Evolutionary conservation across 2,113 vertebrate species (phyloP), one percentile per base, ranked within the genome.

Genomic region (Upupa epops): DNA sequence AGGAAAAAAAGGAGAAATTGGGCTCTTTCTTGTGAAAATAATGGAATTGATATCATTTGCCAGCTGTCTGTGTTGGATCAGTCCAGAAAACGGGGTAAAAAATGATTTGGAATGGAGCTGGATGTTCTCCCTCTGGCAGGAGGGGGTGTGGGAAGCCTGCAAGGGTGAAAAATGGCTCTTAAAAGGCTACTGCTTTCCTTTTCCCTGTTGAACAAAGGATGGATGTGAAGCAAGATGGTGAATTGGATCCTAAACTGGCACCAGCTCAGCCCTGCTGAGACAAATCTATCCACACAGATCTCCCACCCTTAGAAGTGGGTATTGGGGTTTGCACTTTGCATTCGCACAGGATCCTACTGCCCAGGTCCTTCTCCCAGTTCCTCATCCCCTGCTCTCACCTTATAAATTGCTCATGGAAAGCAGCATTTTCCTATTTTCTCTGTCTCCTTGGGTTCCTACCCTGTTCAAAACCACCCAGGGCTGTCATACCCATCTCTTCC

Each of bases 31-130:
- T 37, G 4, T 15, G 12, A 37, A 65, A 80, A 54, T 28, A 21
- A 34, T 19, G 4, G 3, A 22, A 3, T 8, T 7, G 3, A 3
- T 17, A 28, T 45, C 15, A 3, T 25, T 19, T 24, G 14, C 4
- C 34, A 73, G 11, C 13, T 52, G 46, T 17, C 46, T 48, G 46
- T 21, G 20, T 48, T 48, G 46, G 46, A 48, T 48, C 46, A 48
- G 46, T 20, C 46, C 18, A 48, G 20, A 20, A 48, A 48, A 48
- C 17, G 5, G 4, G 48, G 54, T 55, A n/a, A 29, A 24, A 42
- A 36, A 17, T 1, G 6, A 20, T 26, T 66, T 37, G 77, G 73
- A 31, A 1, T 7, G 60, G 49, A 29, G 29, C 66, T 36, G 82
- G 69, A 52, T 5, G 0, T 73, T 55, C 32, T 34, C 37, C 25